Conservation (phyloP, 2,797 vertebrate genomes). For the Echeneis naucrates region DNA sequence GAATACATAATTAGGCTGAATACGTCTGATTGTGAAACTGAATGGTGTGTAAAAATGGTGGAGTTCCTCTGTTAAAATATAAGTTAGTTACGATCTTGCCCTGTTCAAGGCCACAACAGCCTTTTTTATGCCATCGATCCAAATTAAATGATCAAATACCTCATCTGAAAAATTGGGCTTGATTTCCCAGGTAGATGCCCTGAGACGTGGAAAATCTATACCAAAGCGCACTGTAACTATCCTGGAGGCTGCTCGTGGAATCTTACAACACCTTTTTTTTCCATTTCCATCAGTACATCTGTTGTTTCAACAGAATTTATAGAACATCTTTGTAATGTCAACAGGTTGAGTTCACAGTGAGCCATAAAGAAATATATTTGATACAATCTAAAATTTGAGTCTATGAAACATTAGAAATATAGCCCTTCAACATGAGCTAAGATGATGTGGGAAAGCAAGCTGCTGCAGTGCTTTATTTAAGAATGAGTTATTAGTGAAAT, state of each 20-base stretch:
- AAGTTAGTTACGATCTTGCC: not conserved
- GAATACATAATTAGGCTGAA: too few species aligned
- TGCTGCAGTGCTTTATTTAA: constrained; percentile 18
- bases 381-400: not conserved
- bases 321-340: not conserved
- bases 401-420: not conserved
- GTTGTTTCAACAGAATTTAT: not conserved
- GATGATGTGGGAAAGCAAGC: constrained; percentile 1
- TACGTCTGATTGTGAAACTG: not conserved
- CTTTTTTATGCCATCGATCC: not conserved
- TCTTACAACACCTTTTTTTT: not conserved
- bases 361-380: not conserved
- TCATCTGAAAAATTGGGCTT: not conserved
- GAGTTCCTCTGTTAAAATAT: not conserved
- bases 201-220: not conserved
- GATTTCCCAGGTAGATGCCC: too few species aligned
- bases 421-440: not conserved
- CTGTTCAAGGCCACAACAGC: not conserved
- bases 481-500: constrained; percentile 26
- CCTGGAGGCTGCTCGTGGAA: not conserved
- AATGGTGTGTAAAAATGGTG: not conserved
- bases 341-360: not conserved
- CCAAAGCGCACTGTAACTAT: not conserved
- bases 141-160: not conserved
- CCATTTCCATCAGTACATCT: not conserved